Percentiles rank a stretch among this genome's conserved stretches.
Conservation (phyloP, 2,113 vertebrate genomes). For the Daubentonia madagascariensis region DNA sequence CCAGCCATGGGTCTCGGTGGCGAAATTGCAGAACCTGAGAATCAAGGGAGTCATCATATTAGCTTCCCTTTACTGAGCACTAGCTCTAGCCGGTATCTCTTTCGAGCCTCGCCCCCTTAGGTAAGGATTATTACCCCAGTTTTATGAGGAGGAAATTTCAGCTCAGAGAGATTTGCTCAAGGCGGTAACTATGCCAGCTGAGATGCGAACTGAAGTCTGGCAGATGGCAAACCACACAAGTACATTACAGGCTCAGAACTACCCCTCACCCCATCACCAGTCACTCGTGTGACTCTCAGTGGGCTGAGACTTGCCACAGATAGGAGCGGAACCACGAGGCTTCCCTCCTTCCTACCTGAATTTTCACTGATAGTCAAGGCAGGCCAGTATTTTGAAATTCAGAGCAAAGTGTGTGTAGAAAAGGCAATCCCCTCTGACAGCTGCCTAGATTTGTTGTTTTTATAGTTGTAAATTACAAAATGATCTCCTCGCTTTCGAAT, state of each 20-base stretch:
- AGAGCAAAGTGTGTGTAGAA: background rate
- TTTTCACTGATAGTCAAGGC: background rate
- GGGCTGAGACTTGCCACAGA: background rate
- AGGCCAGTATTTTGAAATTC: background rate
- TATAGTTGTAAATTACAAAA: background rate
- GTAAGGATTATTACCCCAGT: background rate
- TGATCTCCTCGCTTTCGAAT: background rate
- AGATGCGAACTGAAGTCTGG: background rate
- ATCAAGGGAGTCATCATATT: background rate
- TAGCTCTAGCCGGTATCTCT: too few relatives aligned
- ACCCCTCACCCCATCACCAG: fast-evolving
- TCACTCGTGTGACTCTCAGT: background rate
- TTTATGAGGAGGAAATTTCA: background rate
- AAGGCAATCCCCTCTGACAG: background rate
- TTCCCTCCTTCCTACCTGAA: background rate
- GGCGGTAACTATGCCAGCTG: background rate
- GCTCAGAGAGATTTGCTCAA: background rate
- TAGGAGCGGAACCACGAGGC: background rate
- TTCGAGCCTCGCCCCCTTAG: background rate
- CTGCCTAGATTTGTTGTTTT: background rate
- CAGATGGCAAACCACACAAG: background rate
- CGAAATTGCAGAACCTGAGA: background rate
- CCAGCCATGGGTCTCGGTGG: background rate
- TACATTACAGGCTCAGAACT: background rate
- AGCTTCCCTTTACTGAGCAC: background rate